A percentile compares a stretch with the other conserved stretches of the same genome.
phyloP scores from a whole-genome alignment of 2,797 vertebrate species.

The Peromyscus melanophrys region DNA sequence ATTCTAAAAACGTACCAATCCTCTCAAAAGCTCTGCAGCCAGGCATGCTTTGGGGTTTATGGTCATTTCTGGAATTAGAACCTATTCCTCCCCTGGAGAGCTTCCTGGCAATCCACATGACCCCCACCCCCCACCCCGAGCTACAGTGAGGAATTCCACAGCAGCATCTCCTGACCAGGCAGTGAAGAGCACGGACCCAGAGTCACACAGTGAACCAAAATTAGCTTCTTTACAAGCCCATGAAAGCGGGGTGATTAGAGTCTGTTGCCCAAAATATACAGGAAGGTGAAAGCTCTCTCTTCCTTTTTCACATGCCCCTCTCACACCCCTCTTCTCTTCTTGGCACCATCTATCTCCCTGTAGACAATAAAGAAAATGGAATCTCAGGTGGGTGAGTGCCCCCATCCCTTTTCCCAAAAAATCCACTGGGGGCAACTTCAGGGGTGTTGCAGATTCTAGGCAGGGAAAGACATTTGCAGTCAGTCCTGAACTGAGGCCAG shows the following conservation, averaged over 20 bases:
- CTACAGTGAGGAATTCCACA: slow-evolving; percentile 82
- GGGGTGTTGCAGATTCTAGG: neutral
- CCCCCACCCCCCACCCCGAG: slow-evolving; percentile 3
- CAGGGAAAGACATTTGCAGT: neutral
- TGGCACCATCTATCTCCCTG: neutral
- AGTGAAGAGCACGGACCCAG: slow-evolving; percentile 73
- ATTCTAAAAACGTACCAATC: slow-evolving; percentile 68
- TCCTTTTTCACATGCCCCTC: neutral
- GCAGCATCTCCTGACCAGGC: slow-evolving; percentile 56
- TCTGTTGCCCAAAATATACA: slow-evolving; percentile 60
- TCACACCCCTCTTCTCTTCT: slow-evolving; percentile 5
- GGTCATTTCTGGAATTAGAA: slow-evolving; percentile 79
- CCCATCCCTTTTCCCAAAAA: slow-evolving; percentile 43
- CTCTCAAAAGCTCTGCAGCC: slow-evolving; percentile 57
- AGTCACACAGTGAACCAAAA: slow-evolving; percentile 77
- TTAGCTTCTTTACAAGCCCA: slow-evolving; percentile 78
- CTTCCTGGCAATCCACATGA: slow-evolving; percentile 41
- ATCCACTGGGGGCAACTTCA: neutral
- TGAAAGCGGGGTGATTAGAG: slow-evolving; percentile 57
- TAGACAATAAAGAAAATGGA: neutral
- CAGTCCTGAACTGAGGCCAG: neutral
- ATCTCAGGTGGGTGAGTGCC: neutral
- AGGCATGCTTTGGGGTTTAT: slow-evolving; percentile 43
- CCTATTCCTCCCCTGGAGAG: slow-evolving; percentile 5
- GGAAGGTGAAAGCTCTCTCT: slow-evolving; percentile 18